Evolutionary conservation across 2,797 vertebrate genomes (phyloP).

Genomic region (Muscicapa striata): DNA sequence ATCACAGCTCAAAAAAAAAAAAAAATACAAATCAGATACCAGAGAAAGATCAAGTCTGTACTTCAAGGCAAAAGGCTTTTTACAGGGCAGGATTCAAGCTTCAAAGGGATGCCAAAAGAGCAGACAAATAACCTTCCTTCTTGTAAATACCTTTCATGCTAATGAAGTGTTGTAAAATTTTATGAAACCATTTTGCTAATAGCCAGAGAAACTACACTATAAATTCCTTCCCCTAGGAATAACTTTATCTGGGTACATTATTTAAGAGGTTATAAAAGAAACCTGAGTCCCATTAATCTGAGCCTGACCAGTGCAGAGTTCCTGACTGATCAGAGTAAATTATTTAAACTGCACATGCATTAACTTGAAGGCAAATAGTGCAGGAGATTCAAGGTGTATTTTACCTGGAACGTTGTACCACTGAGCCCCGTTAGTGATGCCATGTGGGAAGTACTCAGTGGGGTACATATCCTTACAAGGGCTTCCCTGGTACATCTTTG

Average conservation of each 20-base stretch:
- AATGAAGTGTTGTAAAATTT: slow-evolving; percentile 21
- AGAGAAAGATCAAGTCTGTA: neutral
- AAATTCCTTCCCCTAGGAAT: slow-evolving; percentile 37
- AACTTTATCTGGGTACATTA: neutral
- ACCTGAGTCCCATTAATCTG: neutral
- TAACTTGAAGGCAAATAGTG: neutral
- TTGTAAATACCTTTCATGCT: slow-evolving; percentile 36
- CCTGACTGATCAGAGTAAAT: neutral
- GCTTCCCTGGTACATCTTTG: slow-evolving; percentile 88
- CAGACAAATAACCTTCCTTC: slow-evolving; percentile 1
- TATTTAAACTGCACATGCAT: neutral
- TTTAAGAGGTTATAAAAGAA: slow-evolving; percentile 4
- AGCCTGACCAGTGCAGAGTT: neutral
- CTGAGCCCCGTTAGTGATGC: slow-evolving; percentile 94
- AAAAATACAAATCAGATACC: neutral
- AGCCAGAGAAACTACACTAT: neutral
- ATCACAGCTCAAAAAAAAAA: neutral
- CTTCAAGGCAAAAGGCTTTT: neutral
- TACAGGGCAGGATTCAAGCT: neutral
- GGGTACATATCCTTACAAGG: slow-evolving; percentile 87
- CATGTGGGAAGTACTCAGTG: slow-evolving; percentile 87
- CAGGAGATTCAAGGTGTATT: neutral
- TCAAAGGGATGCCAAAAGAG: slow-evolving; percentile 8
- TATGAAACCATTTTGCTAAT: neutral
- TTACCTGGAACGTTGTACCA: slow-evolving; percentile 96